These are phyloP conservation scores for Ciconia boyciana DNA, from an alignment of 2,113 vertebrate genomes.

Conservation along the genomic window DNA sequence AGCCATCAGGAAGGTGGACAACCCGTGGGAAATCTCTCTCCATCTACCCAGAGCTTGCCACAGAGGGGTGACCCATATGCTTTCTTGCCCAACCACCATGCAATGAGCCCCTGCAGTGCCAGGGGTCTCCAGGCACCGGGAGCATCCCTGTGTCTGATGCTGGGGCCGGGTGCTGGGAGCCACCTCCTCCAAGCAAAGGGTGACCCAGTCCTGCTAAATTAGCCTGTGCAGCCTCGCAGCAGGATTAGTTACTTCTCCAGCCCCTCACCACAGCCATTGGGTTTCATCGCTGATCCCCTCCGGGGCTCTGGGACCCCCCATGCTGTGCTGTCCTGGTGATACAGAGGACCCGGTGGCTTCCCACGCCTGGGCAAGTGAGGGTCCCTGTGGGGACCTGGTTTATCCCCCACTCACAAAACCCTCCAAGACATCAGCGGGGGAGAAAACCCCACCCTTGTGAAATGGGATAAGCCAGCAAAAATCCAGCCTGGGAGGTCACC, in stretches of 20 bases:
- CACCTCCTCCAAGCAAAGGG: neutral
- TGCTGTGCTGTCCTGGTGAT: rapidly evolving
- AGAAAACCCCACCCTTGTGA: neutral
- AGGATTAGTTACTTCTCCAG: neutral
- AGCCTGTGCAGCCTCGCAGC: rapidly evolving
- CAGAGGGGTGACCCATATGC: neutral
- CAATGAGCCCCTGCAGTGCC: neutral
- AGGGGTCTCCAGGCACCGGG: neutral
- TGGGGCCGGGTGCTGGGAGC: neutral
- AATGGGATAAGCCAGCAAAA: neutral
- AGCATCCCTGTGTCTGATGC: neutral
- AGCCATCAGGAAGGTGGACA: neutral
- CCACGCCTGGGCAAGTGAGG: neutral
- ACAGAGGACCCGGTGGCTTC: neutral
- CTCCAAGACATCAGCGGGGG: rapidly evolving
- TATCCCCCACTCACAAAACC: neutral
- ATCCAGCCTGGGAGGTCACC: neutral
- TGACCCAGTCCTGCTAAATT: neutral
- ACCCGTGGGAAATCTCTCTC: neutral
- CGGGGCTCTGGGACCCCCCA: too few species aligned
- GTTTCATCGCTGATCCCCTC: neutral
- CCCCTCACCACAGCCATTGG: neutral
- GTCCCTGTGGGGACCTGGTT: neutral
- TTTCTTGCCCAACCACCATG: neutral
- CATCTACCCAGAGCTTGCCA: neutral